phyloP scores from a whole-genome alignment of 2,888 invertebrate species.

The Leucoma salicis region DNA sequence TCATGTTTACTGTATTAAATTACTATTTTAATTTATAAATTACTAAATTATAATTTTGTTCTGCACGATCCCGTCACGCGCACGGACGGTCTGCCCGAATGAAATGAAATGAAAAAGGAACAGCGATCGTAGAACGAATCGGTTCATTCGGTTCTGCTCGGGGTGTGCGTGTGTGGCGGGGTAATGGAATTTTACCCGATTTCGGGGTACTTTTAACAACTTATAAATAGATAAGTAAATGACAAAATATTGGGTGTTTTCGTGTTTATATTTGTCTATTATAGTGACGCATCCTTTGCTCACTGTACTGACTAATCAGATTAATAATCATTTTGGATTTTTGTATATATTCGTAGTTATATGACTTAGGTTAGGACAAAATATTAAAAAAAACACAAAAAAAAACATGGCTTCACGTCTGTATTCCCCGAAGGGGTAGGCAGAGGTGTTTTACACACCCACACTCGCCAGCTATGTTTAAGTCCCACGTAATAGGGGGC shows the following conservation, averaged over 20 bases:
- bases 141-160: slow-evolving; percentile 40
- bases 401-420: no score
- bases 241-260: neutral
- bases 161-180: slow-evolving; percentile 63
- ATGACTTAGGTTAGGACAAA: neutral
- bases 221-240: neutral
- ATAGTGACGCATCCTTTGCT: no score
- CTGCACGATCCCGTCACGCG: slow-evolving; percentile 46
- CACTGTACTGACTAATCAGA: no score
- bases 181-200: slow-evolving; percentile 29
- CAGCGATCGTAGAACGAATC: slow-evolving; percentile 41
- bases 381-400: no score
- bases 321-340: no score
- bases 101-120: slow-evolving; percentile 57
- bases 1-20: slow-evolving; percentile 78
- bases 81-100: slow-evolving; percentile 52
- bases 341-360: neutral
- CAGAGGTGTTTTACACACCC: no score
- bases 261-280: neutral
- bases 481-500: no score
- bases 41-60: slow-evolving; percentile 21
- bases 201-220: slow-evolving; percentile 25
- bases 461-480: no score
- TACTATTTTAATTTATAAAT: slow-evolving; percentile 42
- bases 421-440: no score